Evolutionary conservation across 1,140 invertebrate species (phyloP).

Genomic region (Zaprionus ornatus): DNA sequence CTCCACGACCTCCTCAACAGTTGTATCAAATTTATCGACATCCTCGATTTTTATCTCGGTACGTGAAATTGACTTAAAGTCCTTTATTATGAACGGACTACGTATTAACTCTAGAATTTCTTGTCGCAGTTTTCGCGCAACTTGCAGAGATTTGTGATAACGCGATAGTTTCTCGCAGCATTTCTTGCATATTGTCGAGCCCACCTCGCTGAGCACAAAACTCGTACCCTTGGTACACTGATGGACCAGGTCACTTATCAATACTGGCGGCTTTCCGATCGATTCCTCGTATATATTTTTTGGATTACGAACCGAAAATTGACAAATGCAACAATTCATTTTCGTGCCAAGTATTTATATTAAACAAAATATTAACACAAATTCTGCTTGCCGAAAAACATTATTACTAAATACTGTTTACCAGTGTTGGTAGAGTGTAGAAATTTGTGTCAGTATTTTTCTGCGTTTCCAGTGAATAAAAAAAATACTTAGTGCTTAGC

Average conservation of each 20-base stretch:
- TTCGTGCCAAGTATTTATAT: constrained; percentile 23
- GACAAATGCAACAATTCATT: constrained; percentile 75
- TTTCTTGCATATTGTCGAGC: constrained; percentile 67
- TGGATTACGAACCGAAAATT: constrained; percentile 65
- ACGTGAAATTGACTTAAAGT: constrained; percentile 39
- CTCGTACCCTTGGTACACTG: constrained; percentile 66
- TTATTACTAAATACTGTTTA: constrained; percentile 23
- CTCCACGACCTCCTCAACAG: constrained; percentile 30
- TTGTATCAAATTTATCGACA: constrained; percentile 47
- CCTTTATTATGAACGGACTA: constrained; percentile 58
- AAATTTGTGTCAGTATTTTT: background rate
- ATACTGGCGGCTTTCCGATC: constrained; percentile 62
- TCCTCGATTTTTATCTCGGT: constrained; percentile 28
- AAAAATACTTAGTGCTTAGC: too few species aligned
- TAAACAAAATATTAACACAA: constrained; percentile 28
- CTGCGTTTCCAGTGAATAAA: background rate
- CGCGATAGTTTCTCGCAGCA: constrained; percentile 63
- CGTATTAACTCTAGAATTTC: constrained; percentile 67
- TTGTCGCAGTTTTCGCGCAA: constrained; percentile 60
- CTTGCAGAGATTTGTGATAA: constrained; percentile 68
- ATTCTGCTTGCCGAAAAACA: constrained; percentile 25
- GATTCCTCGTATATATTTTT: constrained; percentile 66
- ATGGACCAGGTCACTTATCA: constrained; percentile 62
- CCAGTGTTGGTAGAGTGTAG: constrained; percentile 4
- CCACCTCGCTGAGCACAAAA: constrained; percentile 52